These are phyloP conservation scores for Gallinago solitaria DNA, from an alignment of 2,797 vertebrate species.

Conservation along the genomic window DNA sequence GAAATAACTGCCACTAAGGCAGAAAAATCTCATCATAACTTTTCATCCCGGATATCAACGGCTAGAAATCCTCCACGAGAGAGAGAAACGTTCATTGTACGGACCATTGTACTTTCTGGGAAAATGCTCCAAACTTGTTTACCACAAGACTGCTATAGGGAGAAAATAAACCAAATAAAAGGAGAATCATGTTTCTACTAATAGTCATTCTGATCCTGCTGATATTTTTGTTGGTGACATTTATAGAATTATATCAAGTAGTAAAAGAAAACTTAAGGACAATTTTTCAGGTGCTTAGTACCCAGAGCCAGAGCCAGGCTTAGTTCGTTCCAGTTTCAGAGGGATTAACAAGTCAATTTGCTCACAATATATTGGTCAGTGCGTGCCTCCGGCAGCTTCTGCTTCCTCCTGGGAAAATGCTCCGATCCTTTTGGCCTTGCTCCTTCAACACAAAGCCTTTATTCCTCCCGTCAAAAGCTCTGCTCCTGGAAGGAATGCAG, in stretches of 20 bases:
- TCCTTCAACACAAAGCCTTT: not conserved
- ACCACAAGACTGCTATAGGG: not conserved
- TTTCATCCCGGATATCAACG: not conserved
- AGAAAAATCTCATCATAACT: not conserved
- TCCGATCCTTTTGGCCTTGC: not conserved
- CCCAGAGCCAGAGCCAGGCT: not conserved
- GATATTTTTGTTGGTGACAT: not conserved
- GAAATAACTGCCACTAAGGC: not conserved
- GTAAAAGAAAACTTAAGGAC: not conserved
- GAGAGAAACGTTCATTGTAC: not conserved
- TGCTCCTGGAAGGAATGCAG: not conserved
- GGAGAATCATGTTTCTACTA: not conserved
- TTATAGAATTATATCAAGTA: not conserved
- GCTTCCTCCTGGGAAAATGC: not conserved
- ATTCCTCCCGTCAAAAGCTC: not conserved
- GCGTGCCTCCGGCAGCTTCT: not conserved
- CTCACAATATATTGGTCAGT: not conserved
- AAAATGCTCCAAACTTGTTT: not conserved
- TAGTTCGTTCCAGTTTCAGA: not conserved
- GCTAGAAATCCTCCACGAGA: not conserved
- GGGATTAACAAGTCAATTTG: not conserved
- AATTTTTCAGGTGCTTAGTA: not conserved
- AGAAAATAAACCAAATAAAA: slow-evolving; percentile 27
- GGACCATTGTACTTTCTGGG: not conserved
- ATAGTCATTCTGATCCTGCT: not conserved